phyloP scores from a whole-genome alignment of 2,113 vertebrate species.

The Psittacara wagleri region DNA sequence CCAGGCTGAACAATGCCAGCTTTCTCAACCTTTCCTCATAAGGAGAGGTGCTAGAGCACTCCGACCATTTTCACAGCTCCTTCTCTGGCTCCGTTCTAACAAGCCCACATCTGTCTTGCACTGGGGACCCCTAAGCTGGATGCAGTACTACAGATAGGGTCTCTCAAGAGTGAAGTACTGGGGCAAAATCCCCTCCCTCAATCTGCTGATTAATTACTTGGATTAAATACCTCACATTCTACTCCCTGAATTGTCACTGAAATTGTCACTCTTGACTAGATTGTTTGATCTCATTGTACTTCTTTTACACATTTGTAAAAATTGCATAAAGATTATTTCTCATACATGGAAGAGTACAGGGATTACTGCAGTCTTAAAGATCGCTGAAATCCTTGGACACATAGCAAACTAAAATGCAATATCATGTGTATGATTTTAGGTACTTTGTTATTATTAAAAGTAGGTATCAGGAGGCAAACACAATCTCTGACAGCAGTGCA shows the following conservation, averaged over 20 bases:
- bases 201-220: neutral
- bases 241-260: neutral
- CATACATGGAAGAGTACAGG: neutral
- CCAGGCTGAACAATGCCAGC: neutral
- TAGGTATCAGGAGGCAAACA: neutral
- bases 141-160: neutral
- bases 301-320: neutral
- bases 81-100: rapidly evolving
- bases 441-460: neutral
- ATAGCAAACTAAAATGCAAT: neutral
- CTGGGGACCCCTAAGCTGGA: neutral
- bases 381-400: neutral
- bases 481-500: neutral
- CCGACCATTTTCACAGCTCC: rapidly evolving
- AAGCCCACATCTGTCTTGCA: neutral
- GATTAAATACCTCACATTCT: neutral
- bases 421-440: neutral
- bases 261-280: neutral
- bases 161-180: neutral
- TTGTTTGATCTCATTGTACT: neutral
- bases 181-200: neutral
- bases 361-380: neutral
- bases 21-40: neutral
- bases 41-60: neutral
- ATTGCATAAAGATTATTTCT: neutral